phyloP scores from a whole-genome alignment of 2,113 vertebrate species.

The Willisornis vidua region DNA sequence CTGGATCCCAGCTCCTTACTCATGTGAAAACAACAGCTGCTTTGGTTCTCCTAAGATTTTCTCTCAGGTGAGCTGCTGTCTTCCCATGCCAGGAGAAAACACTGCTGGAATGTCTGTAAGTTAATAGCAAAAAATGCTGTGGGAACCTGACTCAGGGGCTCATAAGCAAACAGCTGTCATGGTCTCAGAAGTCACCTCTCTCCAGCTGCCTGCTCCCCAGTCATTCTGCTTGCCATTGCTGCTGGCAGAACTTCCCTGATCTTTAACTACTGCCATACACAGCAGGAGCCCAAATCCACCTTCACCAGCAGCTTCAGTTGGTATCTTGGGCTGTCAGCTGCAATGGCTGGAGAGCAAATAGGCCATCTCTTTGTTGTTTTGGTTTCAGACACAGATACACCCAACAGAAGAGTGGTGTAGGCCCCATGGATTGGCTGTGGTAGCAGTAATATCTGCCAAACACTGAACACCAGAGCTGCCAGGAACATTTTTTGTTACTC shows the following conservation, averaged over 20 bases:
- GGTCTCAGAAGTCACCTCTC: background rate
- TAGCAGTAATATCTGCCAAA: background rate
- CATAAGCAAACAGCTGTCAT: background rate
- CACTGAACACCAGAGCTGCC: background rate
- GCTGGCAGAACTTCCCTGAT: background rate
- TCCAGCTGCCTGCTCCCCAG: background rate
- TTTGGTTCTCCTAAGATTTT: background rate
- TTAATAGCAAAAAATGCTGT: background rate
- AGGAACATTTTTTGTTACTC: background rate
- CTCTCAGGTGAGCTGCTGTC: background rate
- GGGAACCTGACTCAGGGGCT: accelerated
- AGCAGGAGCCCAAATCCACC: background rate
- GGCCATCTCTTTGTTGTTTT: background rate
- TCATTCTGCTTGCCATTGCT: background rate
- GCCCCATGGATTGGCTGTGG: background rate
- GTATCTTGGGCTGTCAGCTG: background rate
- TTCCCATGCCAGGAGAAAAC: background rate
- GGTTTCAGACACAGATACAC: background rate
- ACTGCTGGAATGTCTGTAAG: background rate
- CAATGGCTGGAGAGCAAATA: background rate
- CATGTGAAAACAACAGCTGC: background rate
- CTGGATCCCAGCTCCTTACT: background rate
- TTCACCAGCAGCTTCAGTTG: background rate
- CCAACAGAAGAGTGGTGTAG: background rate
- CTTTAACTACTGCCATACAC: background rate